Conservation (phyloP, 1,140 invertebrate species). For the Popillia japonica region DNA sequence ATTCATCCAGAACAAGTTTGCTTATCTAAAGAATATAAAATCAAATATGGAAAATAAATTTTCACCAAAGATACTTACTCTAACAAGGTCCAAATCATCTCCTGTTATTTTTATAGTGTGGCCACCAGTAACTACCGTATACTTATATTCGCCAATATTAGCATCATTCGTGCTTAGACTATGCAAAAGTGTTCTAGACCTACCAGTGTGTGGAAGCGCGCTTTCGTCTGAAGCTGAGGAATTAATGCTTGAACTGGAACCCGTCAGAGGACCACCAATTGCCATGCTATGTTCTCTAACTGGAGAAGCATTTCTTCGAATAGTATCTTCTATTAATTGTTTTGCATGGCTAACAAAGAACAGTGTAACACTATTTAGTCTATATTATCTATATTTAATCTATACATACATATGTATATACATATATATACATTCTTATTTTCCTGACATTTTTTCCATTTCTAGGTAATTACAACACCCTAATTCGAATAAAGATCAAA, state of each 20-base stretch:
- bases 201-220: constrained; percentile 54
- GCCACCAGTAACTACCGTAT: constrained; percentile 82
- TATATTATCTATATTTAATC: no score
- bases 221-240: constrained; percentile 79
- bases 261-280: constrained; percentile 67
- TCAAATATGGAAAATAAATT: neutral
- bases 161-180: constrained; percentile 85
- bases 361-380: neutral
- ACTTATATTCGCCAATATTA: constrained; percentile 84
- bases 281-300: constrained; percentile 68
- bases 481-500: no score
- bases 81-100: constrained; percentile 81
- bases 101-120: constrained; percentile 86
- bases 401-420: no score
- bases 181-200: constrained; percentile 71
- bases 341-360: constrained; percentile 77
- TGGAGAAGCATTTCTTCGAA: constrained; percentile 89
- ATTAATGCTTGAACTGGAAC: constrained; percentile 72
- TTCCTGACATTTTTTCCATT: no score
- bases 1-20: constrained; percentile 85
- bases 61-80: constrained; percentile 65
- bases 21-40: constrained; percentile 68
- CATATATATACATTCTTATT: no score
- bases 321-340: constrained; percentile 91
- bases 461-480: no score